These are phyloP conservation scores for Antennarius striatus DNA, from an alignment of 2,113 vertebrate species.

Conservation along the genomic window DNA sequence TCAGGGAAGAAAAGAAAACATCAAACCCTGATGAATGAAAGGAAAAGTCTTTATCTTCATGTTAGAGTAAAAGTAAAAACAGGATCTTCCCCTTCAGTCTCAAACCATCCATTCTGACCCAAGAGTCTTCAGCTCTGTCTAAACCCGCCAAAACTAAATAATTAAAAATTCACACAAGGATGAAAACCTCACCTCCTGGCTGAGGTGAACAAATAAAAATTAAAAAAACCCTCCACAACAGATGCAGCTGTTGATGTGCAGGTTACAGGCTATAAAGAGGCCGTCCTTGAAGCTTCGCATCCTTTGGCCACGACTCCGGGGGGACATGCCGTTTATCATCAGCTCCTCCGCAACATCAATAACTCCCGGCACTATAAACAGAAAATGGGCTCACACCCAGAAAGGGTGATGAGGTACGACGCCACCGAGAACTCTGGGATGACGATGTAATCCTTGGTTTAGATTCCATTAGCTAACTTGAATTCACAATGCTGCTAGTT, in stretches of 20 bases:
- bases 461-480: constrained; percentile 1
- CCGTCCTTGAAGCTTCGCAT: constrained; percentile 26
- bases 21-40: too few species aligned
- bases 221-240: background rate
- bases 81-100: too few species aligned
- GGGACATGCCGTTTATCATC: constrained; percentile 23
- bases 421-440: constrained; percentile 9
- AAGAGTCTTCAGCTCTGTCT: too few species aligned
- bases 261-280: background rate
- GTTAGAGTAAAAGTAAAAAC: too few species aligned
- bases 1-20: too few species aligned
- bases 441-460: constrained; percentile 32
- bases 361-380: constrained; percentile 13
- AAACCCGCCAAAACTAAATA: constrained; percentile 2
- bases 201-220: too few species aligned
- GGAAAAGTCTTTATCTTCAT: too few species aligned
- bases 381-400: constrained; percentile 18
- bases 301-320: background rate
- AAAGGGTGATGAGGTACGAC: constrained; percentile 25
- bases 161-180: background rate
- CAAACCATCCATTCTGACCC: too few species aligned
- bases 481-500: constrained; percentile 18
- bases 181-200: too few species aligned
- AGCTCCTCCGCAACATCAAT: constrained; percentile 27
- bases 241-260: constrained; percentile 25